Conservation (phyloP, 1,140 invertebrate species). For the Monochamus saltuarius region DNA sequence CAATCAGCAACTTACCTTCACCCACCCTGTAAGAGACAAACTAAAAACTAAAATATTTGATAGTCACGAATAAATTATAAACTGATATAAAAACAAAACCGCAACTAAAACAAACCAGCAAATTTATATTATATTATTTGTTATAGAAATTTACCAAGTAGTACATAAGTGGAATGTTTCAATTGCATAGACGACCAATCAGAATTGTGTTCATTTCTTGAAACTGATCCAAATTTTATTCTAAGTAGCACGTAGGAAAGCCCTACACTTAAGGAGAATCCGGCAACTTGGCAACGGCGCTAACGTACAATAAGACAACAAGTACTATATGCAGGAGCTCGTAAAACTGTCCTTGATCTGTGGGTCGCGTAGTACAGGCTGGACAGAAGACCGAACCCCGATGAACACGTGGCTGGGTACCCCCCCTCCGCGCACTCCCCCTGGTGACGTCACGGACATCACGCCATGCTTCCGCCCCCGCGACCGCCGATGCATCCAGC, state of each 20-base stretch:
- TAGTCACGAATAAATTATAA: background rate
- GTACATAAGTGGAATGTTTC: too few relatives aligned
- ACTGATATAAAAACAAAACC: too few relatives aligned
- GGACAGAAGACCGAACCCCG: slow-evolving; percentile 36
- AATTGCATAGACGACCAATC: too few relatives aligned
- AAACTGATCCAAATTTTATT: background rate
- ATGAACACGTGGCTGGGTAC: slow-evolving; percentile 48
- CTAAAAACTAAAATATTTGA: background rate
- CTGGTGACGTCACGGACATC: slow-evolving; percentile 45
- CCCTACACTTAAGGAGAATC: background rate
- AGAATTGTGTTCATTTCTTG: too few relatives aligned
- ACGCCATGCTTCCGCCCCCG: slow-evolving; percentile 38
- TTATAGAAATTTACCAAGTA: too few relatives aligned
- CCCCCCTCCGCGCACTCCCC: slow-evolving; percentile 30
- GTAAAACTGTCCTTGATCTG: slow-evolving; percentile 54
- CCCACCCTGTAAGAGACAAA: background rate
- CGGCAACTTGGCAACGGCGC: background rate
- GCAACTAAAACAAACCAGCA: too few relatives aligned
- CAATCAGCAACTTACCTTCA: background rate
- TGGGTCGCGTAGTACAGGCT: slow-evolving; percentile 52
- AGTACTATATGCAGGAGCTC: slow-evolving; percentile 51
- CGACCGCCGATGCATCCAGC: slow-evolving; percentile 32
- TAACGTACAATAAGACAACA: slow-evolving; percentile 46
- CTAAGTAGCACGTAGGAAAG: background rate
- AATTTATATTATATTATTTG: too few relatives aligned